These are phyloP conservation scores for Lydus trimaculatus DNA, from an alignment of 2,888 invertebrate genomes.

Conservation along the genomic window DNA sequence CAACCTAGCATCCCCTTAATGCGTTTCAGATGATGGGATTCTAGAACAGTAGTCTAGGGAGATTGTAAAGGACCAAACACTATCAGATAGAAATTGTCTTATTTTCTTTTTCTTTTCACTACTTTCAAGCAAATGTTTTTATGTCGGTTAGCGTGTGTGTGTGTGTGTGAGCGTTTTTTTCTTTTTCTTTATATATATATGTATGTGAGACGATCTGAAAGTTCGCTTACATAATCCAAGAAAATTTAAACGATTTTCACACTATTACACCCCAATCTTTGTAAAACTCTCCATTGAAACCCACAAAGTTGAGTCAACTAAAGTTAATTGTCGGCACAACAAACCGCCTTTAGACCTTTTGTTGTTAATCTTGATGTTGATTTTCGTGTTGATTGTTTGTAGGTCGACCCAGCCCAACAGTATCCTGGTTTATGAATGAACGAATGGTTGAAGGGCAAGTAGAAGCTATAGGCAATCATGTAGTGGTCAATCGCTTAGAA, in stretches of 20 bases:
- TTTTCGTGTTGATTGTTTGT: constrained; percentile 38
- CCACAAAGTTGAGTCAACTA: background rate
- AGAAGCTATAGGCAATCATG: constrained; percentile 73
- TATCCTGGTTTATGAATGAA: constrained; percentile 82
- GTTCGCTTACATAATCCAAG: constrained; percentile 16
- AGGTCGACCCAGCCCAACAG: constrained; percentile 86
- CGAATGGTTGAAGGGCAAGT: constrained; percentile 75
- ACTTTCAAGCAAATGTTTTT: constrained; percentile 19
- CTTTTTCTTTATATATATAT: constrained; percentile 26
- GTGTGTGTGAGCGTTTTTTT: too few species aligned
- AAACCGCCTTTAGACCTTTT: background rate
- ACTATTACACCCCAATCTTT: too few species aligned
- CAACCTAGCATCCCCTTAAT: constrained; percentile 47
- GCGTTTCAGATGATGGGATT: constrained; percentile 50
- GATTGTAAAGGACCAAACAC: constrained; percentile 34
- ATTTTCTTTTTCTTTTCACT: constrained; percentile 28
- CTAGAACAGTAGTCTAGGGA: constrained; percentile 41
- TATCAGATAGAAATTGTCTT: constrained; percentile 45
- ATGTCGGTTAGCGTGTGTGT: constrained; percentile 20
- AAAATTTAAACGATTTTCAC: too few species aligned
- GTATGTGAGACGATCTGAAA: too few species aligned
- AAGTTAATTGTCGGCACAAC: background rate
- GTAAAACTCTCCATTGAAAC: too few species aligned
- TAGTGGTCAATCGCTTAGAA: constrained; percentile 81
- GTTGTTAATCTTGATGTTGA: background rate